Conservation (phyloP, 1,140 invertebrate species). For the Sarcophaga bullata region DNA sequence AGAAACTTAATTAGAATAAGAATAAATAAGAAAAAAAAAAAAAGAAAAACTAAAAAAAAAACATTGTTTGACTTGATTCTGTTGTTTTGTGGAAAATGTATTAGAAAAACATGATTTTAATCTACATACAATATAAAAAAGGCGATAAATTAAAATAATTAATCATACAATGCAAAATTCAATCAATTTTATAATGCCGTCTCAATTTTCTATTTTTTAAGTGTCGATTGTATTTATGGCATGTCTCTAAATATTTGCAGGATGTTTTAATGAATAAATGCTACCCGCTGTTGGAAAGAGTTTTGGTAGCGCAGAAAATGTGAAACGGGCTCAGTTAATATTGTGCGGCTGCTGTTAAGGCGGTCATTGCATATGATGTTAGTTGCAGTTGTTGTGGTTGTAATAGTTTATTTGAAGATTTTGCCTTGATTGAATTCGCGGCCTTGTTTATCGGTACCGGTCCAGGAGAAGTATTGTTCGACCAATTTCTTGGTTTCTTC, state of each 20-base stretch:
- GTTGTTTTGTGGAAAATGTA: slow-evolving; percentile 25
- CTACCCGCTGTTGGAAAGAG: too few relatives aligned
- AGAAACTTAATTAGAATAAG: neutral
- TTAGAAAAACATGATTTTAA: slow-evolving; percentile 38
- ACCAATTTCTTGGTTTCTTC: slow-evolving; percentile 91
- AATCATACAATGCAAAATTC: slow-evolving; percentile 33
- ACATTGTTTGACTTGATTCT: neutral
- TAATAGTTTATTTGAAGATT: slow-evolving; percentile 92
- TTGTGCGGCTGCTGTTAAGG: neutral
- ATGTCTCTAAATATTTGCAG: too few relatives aligned
- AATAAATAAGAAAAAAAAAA: slow-evolving; percentile 2
- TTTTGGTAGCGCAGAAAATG: neutral
- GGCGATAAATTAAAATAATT: slow-evolving; percentile 14
- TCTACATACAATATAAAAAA: slow-evolving; percentile 33
- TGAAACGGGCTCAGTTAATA: neutral
- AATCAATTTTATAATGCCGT: neutral
- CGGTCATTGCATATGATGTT: neutral
- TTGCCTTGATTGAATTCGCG: slow-evolving; percentile 98
- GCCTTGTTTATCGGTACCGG: slow-evolving; percentile 86
- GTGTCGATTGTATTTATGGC: too few relatives aligned
- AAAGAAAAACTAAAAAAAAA: neutral
- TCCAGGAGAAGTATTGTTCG: slow-evolving; percentile 93
- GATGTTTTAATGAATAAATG: too few relatives aligned
- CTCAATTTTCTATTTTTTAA: too few relatives aligned
- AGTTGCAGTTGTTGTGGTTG: neutral